Evolutionary conservation across 2,113 vertebrate genomes (phyloP), one percentile per base, ranked within the genome.

Genomic region (Aleadryas rufinucha): DNA sequence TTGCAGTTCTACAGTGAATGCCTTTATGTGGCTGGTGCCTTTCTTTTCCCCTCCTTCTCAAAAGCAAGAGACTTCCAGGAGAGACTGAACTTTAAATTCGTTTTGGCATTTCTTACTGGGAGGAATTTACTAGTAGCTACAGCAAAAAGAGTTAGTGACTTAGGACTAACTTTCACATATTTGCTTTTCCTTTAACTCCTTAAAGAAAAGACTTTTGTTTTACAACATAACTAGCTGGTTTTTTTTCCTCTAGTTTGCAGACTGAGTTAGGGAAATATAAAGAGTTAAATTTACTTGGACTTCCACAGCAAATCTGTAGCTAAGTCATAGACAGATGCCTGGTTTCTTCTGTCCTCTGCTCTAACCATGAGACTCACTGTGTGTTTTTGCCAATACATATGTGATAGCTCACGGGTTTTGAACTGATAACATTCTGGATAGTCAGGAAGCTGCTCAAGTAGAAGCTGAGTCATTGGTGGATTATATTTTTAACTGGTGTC

Each of bases 1-100:
- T 97, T 96, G 95, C 94, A 96, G 95, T 92, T 96, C 79, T 92
- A 90, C 90, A 95, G 93, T 93, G 96, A 93, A 78, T 0, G 79
- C 76, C 72, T 94, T 95, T 94, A 84, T 95, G 84, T 89, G 79
- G 35, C 88, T 94, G 80, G 47, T 95, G 92, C 88, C 90, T 94
- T 97, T 93, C 71, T 68, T 69, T 93, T 95, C 82, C 85, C 37
- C 20, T 94, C 82, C 71, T 91, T 61, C 90, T 92, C 83, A 94
- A 92, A 95, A 89, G 79, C 79, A 77, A 41, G 71, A 84, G 64
- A 56, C 49, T 94, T 94, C 72, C 64, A 94, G 85, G 86, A 95
- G 76, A 94, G 72, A 68, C 47, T 87, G 90, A 94, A 80, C 72
- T 93, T 95, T 60, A 96, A 91, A 96, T 86, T 77, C 13, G 0